Evolutionary conservation across 2,797 vertebrate genomes (phyloP).

Genomic region (Rhabdomys pumilio): DNA sequence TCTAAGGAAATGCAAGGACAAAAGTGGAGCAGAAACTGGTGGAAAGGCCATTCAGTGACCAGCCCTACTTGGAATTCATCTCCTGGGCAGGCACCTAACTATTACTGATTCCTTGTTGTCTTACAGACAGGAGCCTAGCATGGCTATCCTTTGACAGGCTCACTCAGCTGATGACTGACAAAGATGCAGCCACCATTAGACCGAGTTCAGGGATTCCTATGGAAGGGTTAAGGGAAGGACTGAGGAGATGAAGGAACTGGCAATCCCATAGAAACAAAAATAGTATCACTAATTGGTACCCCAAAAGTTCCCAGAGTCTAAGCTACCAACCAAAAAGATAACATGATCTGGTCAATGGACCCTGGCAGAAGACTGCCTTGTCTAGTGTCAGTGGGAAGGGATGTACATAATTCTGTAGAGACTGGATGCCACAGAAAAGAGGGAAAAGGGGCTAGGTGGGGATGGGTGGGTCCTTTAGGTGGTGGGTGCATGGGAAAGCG

Average conservation of each 20-base stretch:
- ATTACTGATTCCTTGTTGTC: background rate
- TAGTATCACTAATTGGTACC: background rate
- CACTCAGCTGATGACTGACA: background rate
- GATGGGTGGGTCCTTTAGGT: background rate
- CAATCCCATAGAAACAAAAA: background rate
- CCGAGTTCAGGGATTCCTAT: background rate
- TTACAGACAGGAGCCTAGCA: background rate
- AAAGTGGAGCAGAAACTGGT: background rate
- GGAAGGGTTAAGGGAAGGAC: background rate
- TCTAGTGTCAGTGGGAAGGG: background rate
- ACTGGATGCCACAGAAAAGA: background rate
- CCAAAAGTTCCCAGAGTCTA: background rate
- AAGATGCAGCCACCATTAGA: background rate
- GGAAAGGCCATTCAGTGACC: background rate
- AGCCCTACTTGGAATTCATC: background rate
- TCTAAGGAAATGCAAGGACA: background rate
- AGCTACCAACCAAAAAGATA: background rate
- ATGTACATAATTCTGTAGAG: background rate
- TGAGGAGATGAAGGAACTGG: background rate
- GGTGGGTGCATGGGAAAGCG: background rate
- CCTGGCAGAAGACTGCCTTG: background rate
- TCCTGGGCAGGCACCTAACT: background rate
- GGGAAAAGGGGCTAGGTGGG: background rate
- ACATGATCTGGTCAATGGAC: background rate
- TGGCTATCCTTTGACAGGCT: background rate